Evolutionary conservation across 23 tunicate species (phyloP).

Genomic region (Oikopleura albicans): DNA sequence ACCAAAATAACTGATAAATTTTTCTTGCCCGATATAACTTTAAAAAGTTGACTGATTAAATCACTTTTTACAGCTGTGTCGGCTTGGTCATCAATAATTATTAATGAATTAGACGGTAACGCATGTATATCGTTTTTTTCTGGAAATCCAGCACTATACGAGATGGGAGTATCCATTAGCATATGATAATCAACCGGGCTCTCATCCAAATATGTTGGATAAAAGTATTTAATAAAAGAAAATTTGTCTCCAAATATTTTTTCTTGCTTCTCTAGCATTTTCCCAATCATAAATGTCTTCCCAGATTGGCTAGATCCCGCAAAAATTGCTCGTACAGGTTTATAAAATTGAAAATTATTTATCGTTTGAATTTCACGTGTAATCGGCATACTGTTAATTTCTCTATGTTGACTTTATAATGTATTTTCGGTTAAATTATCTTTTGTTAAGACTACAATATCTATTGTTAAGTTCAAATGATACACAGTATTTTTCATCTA

Average conservation of each 20-base stretch:
- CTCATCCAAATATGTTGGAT: slow-evolving; percentile 3
- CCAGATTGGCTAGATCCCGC: slow-evolving; percentile 11
- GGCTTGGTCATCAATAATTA: background rate
- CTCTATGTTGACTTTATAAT: no score
- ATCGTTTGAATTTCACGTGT: background rate
- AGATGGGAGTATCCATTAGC: background rate
- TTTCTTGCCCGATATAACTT: background rate
- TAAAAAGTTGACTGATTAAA: background rate
- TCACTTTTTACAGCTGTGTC: background rate
- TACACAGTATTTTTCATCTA: no score
- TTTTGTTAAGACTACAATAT: background rate
- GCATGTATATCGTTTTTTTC: background rate
- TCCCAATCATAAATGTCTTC: background rate
- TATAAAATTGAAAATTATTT: background rate
- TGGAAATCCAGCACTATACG: background rate
- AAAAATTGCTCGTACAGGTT: background rate
- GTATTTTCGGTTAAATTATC: background rate
- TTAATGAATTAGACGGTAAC: background rate
- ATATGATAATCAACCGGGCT: background rate
- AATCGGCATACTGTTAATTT: background rate
- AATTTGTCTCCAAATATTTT: background rate
- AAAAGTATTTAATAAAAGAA: background rate
- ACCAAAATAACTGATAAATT: background rate
- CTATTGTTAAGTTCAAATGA: no score
- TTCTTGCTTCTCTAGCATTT: background rate